Percentiles rank a stretch among this genome's conserved stretches.
phyloP scores from a whole-genome alignment of 23 tunicate genomes.

The Clavelina lepadiformis region DNA sequence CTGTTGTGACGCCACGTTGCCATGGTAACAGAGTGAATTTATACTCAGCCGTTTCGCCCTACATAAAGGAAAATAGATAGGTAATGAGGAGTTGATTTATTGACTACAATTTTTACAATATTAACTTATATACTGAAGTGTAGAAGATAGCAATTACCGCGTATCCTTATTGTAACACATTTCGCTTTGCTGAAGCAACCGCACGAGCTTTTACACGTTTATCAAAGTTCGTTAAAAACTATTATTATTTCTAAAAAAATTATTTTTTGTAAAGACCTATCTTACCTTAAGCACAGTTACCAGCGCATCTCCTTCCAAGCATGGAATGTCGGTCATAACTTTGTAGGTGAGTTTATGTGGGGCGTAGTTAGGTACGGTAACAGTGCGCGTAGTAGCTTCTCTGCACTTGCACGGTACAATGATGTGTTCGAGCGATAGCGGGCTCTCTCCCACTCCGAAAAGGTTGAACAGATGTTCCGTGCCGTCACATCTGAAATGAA shows the following conservation, averaged over 20 bases:
- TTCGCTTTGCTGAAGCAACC: too few species aligned
- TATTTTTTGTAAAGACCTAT: too few species aligned
- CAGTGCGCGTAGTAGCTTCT: slow-evolving; percentile 9
- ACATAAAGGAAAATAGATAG: neutral
- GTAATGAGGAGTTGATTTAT: neutral
- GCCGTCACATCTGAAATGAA: slow-evolving; percentile 60
- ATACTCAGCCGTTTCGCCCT: slow-evolving; percentile 64
- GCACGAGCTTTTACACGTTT: too few species aligned
- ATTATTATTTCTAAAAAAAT: too few species aligned
- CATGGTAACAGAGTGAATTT: slow-evolving; percentile 69
- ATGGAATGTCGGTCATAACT: slow-evolving; percentile 67
- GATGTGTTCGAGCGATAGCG: slow-evolving; percentile 70
- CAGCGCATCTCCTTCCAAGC: slow-evolving; percentile 50
- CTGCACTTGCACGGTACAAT: slow-evolving; percentile 70
- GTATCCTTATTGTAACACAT: too few species aligned
- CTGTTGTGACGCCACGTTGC: slow-evolving; percentile 56
- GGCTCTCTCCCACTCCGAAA: slow-evolving; percentile 75
- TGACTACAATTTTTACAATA: neutral
- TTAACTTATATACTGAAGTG: too few species aligned
- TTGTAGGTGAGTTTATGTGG: slow-evolving; percentile 69
- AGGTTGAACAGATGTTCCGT: slow-evolving; percentile 69
- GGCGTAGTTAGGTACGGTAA: slow-evolving; percentile 79
- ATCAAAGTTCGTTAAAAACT: too few species aligned
- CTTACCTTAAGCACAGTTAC: slow-evolving; percentile 50
- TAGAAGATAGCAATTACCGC: too few species aligned